Conservation (phyloP, 2,113 vertebrate species). For the Leptodactylus fuscus region DNA sequence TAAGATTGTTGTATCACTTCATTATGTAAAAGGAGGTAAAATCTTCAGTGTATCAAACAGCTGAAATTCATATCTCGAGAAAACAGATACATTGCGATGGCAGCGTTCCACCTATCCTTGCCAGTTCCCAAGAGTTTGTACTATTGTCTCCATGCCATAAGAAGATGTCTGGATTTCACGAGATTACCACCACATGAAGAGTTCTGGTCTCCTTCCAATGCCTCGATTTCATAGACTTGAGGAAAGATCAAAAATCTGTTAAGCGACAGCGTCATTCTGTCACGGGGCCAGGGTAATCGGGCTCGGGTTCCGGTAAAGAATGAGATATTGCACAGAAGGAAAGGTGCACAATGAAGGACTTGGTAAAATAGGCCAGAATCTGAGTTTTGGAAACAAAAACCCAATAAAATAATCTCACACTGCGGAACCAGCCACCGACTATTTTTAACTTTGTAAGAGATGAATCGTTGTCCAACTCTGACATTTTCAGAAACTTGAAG, state of each 20-base stretch:
- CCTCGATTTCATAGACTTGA: constrained; percentile 14
- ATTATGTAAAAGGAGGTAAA: background rate
- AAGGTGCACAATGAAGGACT: background rate
- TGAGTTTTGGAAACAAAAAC: background rate
- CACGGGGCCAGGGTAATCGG: background rate
- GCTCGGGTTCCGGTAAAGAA: background rate
- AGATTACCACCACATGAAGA: background rate
- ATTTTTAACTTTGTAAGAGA: constrained; percentile 74
- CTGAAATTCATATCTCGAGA: background rate
- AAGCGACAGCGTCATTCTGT: constrained; percentile 65
- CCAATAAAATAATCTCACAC: constrained; percentile 72
- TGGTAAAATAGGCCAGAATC: background rate
- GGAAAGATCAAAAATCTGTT: background rate
- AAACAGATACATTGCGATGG: background rate
- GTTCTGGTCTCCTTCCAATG: constrained; percentile 3
- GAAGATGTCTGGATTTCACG: constrained; percentile 5
- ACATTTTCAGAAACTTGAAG: constrained; percentile 74
- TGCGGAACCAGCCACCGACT: constrained; percentile 77
- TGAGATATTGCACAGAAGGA: background rate
- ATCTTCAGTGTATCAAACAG: constrained; percentile 5
- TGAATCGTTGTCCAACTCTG: constrained; percentile 76
- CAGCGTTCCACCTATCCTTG: background rate
- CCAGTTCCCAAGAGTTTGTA: background rate
- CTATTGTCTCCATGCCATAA: background rate
- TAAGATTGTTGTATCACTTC: background rate